phyloP scores from a whole-genome alignment of 2,888 invertebrate genomes.

The Lydus trimaculatus region DNA sequence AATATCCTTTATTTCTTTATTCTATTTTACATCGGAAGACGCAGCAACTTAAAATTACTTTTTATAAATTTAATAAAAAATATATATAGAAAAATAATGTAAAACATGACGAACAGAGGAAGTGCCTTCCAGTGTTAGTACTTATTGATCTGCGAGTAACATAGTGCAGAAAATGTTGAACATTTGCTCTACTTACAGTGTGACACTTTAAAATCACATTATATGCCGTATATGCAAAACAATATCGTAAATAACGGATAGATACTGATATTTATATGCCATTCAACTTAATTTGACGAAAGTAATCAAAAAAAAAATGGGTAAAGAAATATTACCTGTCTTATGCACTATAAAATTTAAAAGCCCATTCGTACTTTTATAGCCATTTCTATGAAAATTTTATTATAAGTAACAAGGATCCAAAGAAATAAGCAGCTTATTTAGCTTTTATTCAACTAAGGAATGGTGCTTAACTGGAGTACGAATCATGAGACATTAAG shows the following conservation, averaged over 20 bases:
- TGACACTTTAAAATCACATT: not conserved
- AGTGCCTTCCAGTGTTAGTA: not conserved
- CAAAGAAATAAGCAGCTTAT: too few species aligned
- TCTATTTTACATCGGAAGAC: slow-evolving; percentile 10
- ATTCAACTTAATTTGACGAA: not conserved
- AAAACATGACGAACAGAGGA: not conserved
- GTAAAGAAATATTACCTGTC: too few species aligned
- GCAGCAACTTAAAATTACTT: not conserved
- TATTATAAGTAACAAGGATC: too few species aligned
- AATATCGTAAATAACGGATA: not conserved
- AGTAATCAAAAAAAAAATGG: not conserved
- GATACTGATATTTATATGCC: not conserved
- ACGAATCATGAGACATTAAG: too few species aligned
- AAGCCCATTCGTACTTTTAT: too few species aligned
- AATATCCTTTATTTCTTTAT: not conserved
- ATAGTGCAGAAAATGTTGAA: too few species aligned
- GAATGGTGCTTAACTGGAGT: too few species aligned
- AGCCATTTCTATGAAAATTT: too few species aligned
- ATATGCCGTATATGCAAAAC: not conserved
- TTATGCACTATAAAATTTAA: too few species aligned
- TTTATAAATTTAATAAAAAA: slow-evolving; percentile 9
- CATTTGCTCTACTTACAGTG: not conserved
- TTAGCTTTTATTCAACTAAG: too few species aligned
- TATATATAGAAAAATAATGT: slow-evolving; percentile 9
- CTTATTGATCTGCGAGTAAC: not conserved